Evolutionary conservation across 1,140 invertebrate genomes (phyloP).

Genomic region (Schlechtendalia chinensis): DNA sequence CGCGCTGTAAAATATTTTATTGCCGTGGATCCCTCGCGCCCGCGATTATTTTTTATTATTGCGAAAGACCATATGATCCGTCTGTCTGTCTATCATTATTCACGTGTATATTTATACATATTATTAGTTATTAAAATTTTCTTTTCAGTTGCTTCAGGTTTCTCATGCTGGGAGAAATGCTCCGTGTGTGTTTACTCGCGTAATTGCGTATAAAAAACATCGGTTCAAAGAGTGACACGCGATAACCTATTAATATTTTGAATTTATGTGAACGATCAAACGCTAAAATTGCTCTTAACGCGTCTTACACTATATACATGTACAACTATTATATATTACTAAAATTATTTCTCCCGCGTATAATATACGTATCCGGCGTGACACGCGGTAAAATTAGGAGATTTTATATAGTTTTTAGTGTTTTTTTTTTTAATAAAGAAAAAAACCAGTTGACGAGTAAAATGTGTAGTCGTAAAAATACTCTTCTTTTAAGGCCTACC

Average conservation of each 20-base stretch:
- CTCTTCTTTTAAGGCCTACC: background rate
- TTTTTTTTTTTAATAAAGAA: background rate
- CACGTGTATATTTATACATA: background rate
- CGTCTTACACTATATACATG: no score
- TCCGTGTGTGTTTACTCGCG: background rate
- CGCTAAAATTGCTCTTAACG: no score
- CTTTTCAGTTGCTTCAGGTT: no score
- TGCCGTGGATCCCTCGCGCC: no score
- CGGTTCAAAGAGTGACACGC: background rate
- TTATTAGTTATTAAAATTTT: no score
- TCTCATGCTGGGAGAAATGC: background rate
- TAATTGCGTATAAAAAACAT: background rate
- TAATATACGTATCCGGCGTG: background rate
- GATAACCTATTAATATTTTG: slow-evolving; percentile 14
- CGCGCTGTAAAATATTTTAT: no score
- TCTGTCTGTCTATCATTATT: background rate
- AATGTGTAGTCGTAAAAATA: slow-evolving; percentile 12
- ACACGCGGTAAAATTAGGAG: background rate
- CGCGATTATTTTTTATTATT: no score
- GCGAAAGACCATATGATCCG: no score
- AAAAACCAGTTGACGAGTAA: slow-evolving; percentile 16
- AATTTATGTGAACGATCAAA: background rate
- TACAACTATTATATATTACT: background rate
- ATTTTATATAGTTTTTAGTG: background rate
- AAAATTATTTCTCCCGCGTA: background rate